Evolutionary conservation across 1,140 invertebrate species (phyloP).

Genomic region (Globodera rostochiensis): DNA sequence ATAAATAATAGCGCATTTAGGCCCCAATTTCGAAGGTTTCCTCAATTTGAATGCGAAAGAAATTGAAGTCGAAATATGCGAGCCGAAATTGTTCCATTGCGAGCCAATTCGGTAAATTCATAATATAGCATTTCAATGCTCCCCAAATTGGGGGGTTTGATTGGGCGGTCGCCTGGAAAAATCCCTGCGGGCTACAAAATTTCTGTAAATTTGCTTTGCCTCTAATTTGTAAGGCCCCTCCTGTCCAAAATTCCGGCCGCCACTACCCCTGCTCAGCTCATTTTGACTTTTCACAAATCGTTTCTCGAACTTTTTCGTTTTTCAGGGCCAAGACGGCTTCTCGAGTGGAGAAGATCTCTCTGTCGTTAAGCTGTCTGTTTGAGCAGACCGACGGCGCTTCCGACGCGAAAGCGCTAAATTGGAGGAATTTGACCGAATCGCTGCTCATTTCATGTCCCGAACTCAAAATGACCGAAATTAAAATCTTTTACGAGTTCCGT

Average conservation of each 20-base stretch:
- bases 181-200: no score
- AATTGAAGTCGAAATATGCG: not conserved
- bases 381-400: not conserved
- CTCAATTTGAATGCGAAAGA: not conserved
- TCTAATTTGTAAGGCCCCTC: no score
- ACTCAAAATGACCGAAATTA: not conserved
- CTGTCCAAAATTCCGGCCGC: no score
- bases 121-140: not conserved
- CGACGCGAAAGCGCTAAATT: not conserved
- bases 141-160: no score
- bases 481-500: no score
- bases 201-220: no score
- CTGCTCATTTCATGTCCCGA: not conserved
- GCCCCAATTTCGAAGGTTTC: not conserved
- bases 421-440: not conserved
- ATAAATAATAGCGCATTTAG: not conserved
- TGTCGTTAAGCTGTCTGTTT: not conserved
- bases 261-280: no score
- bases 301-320: not conserved
- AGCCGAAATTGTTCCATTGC: not conserved
- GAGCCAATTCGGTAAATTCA: not conserved
- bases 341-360: not conserved
- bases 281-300: not conserved
- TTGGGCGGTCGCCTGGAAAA: no score
- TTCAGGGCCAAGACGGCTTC: not conserved